These are phyloP conservation scores for Microctonus hyperodae DNA, from an alignment of 2,888 invertebrate species.

Conservation along the genomic window DNA sequence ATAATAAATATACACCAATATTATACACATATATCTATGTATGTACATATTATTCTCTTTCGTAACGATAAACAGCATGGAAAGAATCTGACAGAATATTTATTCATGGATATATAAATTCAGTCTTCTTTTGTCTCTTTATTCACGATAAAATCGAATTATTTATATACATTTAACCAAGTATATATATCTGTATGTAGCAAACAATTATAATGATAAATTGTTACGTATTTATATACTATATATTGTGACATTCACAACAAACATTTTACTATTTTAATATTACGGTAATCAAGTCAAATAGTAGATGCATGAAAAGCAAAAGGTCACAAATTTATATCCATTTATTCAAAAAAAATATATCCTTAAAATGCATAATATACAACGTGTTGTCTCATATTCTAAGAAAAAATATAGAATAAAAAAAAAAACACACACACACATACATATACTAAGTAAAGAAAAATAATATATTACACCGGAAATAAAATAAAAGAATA, in stretches of 20 bases:
- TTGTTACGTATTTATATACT: constrained; percentile 9
- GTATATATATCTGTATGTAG: neutral
- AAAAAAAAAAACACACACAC: neutral
- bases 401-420: neutral
- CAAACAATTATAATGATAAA: constrained; percentile 2
- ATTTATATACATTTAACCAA: neutral
- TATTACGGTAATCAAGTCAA: constrained; percentile 13
- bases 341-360: constrained; percentile 7
- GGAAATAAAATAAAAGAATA: neutral
- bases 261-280: constrained; percentile 29
- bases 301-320: neutral
- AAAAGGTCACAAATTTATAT: constrained; percentile 2
- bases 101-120: neutral
- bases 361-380: neutral
- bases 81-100: neutral
- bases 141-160: constrained; percentile 10
- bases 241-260: constrained; percentile 6
- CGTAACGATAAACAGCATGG: constrained; percentile 17
- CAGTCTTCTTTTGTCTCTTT: constrained; percentile 7
- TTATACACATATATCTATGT: neutral
- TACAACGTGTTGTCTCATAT: too few species aligned
- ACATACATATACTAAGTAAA: too few species aligned
- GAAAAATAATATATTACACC: too few species aligned
- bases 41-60: neutral
- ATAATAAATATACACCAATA: constrained; percentile 1